These are phyloP conservation scores for Stramonita haemastoma DNA, from an alignment of 2,888 invertebrate genomes.

Conservation along the genomic window DNA sequence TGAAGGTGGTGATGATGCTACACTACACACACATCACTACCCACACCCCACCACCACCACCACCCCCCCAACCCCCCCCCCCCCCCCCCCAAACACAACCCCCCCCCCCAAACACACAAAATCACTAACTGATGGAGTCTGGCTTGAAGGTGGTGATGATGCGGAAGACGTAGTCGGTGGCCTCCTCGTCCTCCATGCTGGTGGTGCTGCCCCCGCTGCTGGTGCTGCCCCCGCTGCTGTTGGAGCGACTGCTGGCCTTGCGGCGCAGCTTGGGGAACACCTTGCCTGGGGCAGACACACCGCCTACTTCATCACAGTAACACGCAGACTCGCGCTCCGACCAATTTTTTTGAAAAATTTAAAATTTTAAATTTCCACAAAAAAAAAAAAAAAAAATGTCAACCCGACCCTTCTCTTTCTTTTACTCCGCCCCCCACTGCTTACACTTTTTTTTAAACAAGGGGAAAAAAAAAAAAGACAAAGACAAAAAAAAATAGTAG, in stretches of 20 bases:
- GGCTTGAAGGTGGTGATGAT: conserved; percentile 82
- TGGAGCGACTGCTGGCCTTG: conserved; percentile 80
- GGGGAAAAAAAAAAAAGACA: no score
- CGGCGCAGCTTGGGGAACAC: conserved; percentile 79
- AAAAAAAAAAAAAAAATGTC: no score
- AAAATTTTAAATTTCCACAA: no score
- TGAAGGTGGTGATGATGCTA: conserved; percentile 83
- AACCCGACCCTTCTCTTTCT: no score
- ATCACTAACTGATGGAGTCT: conserved; percentile 76
- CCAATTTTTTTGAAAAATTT: neutral
- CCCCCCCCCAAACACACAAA: no score
- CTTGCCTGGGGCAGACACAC: conserved; percentile 77
- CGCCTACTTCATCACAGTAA: neutral
- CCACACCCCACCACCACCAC: no score
- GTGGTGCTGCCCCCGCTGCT: conserved; percentile 57
- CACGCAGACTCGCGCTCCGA: neutral
- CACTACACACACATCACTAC: no score
- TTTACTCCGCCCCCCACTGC: no score
- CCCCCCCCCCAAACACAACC: neutral
- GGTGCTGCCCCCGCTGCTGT: conserved; percentile 59
- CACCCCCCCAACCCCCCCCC: neutral
- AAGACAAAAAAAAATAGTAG: no score
- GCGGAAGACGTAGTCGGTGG: conserved; percentile 89
- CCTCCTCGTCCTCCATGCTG: conserved; percentile 72
- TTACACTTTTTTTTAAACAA: no score